phyloP scores from a whole-genome alignment of 2,113 vertebrate genomes.

The Atrichornis clamosus region DNA sequence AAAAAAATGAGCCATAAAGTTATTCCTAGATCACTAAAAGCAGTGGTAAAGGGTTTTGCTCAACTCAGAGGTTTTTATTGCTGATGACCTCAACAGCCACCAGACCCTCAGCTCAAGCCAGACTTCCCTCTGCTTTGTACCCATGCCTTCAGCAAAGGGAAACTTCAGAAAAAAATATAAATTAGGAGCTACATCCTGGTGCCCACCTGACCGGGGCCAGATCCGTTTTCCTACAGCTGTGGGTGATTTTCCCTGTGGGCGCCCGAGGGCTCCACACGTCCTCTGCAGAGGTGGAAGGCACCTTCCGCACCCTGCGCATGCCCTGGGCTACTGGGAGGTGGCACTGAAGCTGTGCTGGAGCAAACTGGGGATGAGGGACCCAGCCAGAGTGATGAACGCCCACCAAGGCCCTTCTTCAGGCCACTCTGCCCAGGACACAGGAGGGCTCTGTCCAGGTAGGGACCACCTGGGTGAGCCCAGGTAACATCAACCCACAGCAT shows the following conservation, averaged over 20 bases:
- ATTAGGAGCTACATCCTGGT: neutral
- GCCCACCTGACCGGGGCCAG: neutral
- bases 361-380: neutral
- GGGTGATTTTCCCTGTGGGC: neutral
- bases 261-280: neutral
- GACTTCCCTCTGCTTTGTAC: neutral
- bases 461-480: neutral
- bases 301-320: fast-evolving
- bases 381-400: neutral
- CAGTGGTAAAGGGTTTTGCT: neutral
- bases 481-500: neutral
- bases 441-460: neutral
- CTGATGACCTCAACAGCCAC: neutral
- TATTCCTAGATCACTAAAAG: neutral
- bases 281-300: neutral
- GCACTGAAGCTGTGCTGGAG: neutral
- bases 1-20: neutral
- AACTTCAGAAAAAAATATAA: too few relatives aligned
- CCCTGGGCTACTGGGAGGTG: neutral
- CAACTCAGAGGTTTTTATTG: neutral
- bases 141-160: neutral
- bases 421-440: neutral
- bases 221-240: fast-evolving
- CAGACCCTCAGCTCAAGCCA: neutral
- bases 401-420: neutral